Percentiles rank a stretch among this genome's conserved stretches.
Conservation (phyloP, 2,113 vertebrate species). For the Caracal caracal region DNA sequence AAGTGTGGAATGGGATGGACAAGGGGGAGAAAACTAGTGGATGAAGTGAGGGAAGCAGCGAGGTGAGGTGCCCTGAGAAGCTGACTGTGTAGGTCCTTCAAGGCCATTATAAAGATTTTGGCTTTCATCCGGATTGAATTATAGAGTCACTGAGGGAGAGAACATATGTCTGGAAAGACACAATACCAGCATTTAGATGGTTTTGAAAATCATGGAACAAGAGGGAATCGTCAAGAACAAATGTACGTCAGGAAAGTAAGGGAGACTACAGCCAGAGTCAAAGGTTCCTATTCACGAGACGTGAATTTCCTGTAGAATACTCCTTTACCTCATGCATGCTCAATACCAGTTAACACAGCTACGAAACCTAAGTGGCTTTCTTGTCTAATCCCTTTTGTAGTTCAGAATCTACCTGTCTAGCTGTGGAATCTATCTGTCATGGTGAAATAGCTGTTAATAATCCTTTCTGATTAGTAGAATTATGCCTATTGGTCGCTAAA, state of each 20-base stretch:
- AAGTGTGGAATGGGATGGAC: not conserved
- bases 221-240: not conserved
- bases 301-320: not conserved
- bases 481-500: not conserved
- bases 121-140: not conserved
- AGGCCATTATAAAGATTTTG: not conserved
- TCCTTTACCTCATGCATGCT: not conserved
- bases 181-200: not conserved
- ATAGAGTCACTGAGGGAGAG: not conserved
- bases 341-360: not conserved
- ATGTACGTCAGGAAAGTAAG: not conserved
- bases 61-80: fast-evolving
- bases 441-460: not conserved
- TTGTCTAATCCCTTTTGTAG: not conserved
- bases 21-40: not conserved
- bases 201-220: not conserved
- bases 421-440: not conserved
- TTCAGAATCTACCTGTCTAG: not conserved
- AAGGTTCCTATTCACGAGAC: not conserved
- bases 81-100: not conserved
- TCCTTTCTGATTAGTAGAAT: not conserved
- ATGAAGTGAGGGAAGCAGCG: not conserved
- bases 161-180: not conserved
- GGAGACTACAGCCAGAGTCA: not conserved
- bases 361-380: not conserved